These are phyloP conservation scores for Galago senegalensis DNA, from an alignment of 2,797 vertebrate species.

Conservation along the genomic window DNA sequence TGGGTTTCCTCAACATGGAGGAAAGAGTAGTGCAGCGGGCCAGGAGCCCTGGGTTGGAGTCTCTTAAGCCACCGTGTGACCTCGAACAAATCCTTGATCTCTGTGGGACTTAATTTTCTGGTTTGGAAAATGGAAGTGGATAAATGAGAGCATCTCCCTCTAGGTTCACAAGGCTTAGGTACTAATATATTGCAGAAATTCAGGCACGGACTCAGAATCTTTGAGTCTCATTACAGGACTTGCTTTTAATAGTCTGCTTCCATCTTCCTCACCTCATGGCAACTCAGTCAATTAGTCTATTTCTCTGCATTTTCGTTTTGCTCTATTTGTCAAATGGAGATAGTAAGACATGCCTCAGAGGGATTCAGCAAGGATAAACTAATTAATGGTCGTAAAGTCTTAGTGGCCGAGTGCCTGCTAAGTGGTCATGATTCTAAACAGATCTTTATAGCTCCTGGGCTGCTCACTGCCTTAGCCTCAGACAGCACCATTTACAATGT, in stretches of 20 bases:
- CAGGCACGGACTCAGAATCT: not conserved
- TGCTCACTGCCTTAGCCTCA: not conserved
- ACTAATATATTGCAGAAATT: not conserved
- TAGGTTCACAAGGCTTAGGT: not conserved
- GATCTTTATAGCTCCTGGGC: slow-evolving; percentile 53
- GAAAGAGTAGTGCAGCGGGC: not conserved
- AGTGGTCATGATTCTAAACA: slow-evolving; percentile 80
- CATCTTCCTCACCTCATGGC: slow-evolving; percentile 29
- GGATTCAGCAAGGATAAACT: slow-evolving; percentile 76
- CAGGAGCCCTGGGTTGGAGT: not conserved
- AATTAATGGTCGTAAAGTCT: slow-evolving; percentile 78
- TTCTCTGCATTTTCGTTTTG: slow-evolving; percentile 73
- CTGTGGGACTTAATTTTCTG: not conserved
- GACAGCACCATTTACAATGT: slow-evolving; percentile 27
- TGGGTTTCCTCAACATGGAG: not conserved
- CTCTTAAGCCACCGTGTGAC: not conserved
- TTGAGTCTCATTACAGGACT: not conserved
- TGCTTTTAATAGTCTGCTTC: slow-evolving; percentile 50
- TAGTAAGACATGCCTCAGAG: slow-evolving; percentile 77
- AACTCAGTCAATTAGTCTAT: slow-evolving; percentile 73
- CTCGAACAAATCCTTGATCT: not conserved
- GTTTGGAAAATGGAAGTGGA: not conserved
- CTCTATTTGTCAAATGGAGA: slow-evolving; percentile 81
- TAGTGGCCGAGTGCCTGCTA: slow-evolving; percentile 56
- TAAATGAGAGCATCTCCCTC: slow-evolving; percentile 10